Evolutionary conservation across 2,797 vertebrate species (phyloP), one percentile per base, ranked within the genome.

Genomic region (Sebastes alutus): DNA sequence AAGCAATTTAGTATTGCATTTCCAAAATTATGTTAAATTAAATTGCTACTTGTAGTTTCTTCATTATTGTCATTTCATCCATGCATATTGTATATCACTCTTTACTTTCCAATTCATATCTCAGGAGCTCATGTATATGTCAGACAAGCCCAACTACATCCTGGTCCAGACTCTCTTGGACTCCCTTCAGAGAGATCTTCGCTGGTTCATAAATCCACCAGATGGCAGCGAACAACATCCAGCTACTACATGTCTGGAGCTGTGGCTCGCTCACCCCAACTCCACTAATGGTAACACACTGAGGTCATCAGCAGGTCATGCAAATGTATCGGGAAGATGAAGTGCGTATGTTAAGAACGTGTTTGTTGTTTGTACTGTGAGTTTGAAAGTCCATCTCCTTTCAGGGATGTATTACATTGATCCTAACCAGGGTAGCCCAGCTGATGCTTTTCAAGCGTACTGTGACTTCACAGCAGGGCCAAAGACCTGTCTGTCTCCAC

Each of bases 351-450:
- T 56, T 30, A 16, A 65, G 2, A 23, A 35, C 23, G 11, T 42
- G 14, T 25, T 29, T 42, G n/a, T 35, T 62, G 22, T 46, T 56
- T 58, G 22, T 35, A 5, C 23, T 63, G 13, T 35, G 3, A 9
- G 14, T 27, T 13, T 42, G 2, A 27, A 42, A 30, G 7, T 38
- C 2, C 16, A 4, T 82, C 18, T 62, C 33, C 9, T 89, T 83
- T 80, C 80, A 97, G 97, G 97, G 62, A 90, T 95, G 38, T 97
- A 96, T 84, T 96, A 96, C 90, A 95, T 97, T 0, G 97, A 97
- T 81, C 97, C 96, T 68, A 97, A 97, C 87, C 97, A 97, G 83
- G 97, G 97, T 12, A 96, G 95, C 58, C 92, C 95, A n/a, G 93
- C 77, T 42, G 97, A 97, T 0, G 92, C 96, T 0, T 81, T 97